These are phyloP conservation scores for Eubasilissa regina DNA, from an alignment of 1,140 invertebrate genomes.

Conservation along the genomic window DNA sequence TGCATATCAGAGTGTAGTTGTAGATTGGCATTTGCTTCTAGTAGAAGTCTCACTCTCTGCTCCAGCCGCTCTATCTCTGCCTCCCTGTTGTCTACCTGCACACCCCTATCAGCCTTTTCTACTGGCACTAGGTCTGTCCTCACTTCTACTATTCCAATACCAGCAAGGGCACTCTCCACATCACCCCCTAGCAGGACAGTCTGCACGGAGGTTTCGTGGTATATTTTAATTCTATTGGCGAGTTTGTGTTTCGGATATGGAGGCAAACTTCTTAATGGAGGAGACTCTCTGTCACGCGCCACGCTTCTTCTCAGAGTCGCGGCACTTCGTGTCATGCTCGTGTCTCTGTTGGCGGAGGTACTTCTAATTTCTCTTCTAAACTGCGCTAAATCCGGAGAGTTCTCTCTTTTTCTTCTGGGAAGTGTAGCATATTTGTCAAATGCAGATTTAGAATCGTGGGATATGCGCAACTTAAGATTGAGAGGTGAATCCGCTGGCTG, in stretches of 20 bases:
- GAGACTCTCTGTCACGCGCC: constrained; percentile 62
- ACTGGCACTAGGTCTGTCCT: constrained; percentile 59
- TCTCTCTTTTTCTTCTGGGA: constrained; percentile 78
- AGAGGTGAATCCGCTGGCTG: constrained; percentile 62
- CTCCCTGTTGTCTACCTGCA: constrained; percentile 79
- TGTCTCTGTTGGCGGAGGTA: constrained; percentile 66
- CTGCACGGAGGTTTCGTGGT: constrained; percentile 83
- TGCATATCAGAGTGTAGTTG: constrained; percentile 64
- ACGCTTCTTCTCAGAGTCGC: constrained; percentile 67
- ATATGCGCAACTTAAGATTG: constrained; percentile 64
- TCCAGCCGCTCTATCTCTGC: constrained; percentile 76
- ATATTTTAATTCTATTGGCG: constrained; percentile 77
- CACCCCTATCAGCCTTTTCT: constrained; percentile 68
- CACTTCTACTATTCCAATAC: constrained; percentile 68
- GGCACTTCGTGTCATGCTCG: constrained; percentile 63
- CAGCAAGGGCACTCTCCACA: constrained; percentile 79
- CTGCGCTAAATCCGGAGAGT: constrained; percentile 70
- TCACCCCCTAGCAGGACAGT: constrained; percentile 82
- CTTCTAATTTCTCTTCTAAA: constrained; percentile 65
- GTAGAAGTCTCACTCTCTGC: constrained; percentile 71
- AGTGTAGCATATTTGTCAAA: constrained; percentile 84
- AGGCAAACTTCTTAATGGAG: constrained; percentile 70
- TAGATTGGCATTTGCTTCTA: constrained; percentile 63
- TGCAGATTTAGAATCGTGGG: constrained; percentile 71
- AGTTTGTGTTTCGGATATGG: constrained; percentile 71